Evolutionary conservation across 2,888 invertebrate genomes (phyloP), one percentile per base, ranked within the genome.

Genomic region (Platypus cylindrus): DNA sequence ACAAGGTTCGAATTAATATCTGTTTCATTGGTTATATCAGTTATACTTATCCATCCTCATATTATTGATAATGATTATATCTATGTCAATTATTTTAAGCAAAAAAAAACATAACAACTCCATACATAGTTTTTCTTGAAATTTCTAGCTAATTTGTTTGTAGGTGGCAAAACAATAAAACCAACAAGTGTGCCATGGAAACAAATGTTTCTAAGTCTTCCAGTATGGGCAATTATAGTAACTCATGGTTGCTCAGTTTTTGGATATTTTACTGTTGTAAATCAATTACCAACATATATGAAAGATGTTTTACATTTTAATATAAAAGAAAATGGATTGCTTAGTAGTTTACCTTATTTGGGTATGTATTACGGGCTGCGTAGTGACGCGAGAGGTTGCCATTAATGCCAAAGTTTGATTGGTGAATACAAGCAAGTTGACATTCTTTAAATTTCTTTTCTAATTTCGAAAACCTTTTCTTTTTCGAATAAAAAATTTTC

Each of bases 211-310:
- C 65, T 70, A 2, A 83, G 85, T 0, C 53, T 69, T 0, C 80
- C 85, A 0, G 86, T 87, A 3, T 87, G 85, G 85, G 84, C 86
- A 9, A 84, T 87, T 54, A 72, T 87, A 45, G 60, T 87, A 37
- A 82, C 83, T 0, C 86, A 87, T 54, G 81, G 75, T 0, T 75
- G 82, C 36, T 84, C 84, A 4, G 85, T 87, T 30, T 89, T 85
- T 63, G 82, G 86, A 0, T 87, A 85, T 65, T 87, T 86, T 63
- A 86, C 84, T 8, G 79, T 89, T 18, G 77, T 87, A 46, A 83
- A 86, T 63, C 86, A 87, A 53, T 67, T 89, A 50, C 89, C 89
- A 4, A 83, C 81, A 2, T 89, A 82, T 59, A 81, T 86, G 75
- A 78, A 84, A 58, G 72, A 76, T 52, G 81, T 86, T 45, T 66